phyloP scores from a whole-genome alignment of 2,797 vertebrate genomes.

The Aldrovandia affinis region DNA sequence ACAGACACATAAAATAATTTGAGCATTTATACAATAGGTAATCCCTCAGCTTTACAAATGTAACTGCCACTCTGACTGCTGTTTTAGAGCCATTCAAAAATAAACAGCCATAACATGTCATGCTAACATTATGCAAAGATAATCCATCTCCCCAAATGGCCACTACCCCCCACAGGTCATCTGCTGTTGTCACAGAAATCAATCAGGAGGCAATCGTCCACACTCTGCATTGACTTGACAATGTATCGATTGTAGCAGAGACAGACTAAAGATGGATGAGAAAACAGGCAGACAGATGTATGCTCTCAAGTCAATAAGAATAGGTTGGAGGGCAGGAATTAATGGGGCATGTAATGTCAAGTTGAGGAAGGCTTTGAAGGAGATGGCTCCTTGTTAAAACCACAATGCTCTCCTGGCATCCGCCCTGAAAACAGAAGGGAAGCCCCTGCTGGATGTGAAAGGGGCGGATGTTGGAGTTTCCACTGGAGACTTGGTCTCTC shows the following conservation, averaged over 20 bases:
- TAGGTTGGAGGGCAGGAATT: constrained; percentile 19
- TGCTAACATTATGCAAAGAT: constrained; percentile 48
- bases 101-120: neutral
- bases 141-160: constrained; percentile 64
- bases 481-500: neutral
- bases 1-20: neutral
- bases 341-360: neutral
- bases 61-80: neutral
- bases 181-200: constrained; percentile 67
- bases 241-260: constrained; percentile 53
- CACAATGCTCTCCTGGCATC: neutral
- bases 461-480: neutral
- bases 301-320: constrained; percentile 7
- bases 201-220: constrained; percentile 67
- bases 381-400: neutral
- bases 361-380: neutral
- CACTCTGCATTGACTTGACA: constrained; percentile 57
- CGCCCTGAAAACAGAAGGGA: neutral
- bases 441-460: neutral
- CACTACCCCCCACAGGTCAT: neutral
- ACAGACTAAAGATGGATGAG: constrained; percentile 20
- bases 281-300: constrained; percentile 3
- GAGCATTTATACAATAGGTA: neutral
- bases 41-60: neutral
- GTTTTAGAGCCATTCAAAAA: neutral